Evolutionary conservation across 2,888 invertebrate genomes (phyloP).

Genomic region (Andrena minutula): DNA sequence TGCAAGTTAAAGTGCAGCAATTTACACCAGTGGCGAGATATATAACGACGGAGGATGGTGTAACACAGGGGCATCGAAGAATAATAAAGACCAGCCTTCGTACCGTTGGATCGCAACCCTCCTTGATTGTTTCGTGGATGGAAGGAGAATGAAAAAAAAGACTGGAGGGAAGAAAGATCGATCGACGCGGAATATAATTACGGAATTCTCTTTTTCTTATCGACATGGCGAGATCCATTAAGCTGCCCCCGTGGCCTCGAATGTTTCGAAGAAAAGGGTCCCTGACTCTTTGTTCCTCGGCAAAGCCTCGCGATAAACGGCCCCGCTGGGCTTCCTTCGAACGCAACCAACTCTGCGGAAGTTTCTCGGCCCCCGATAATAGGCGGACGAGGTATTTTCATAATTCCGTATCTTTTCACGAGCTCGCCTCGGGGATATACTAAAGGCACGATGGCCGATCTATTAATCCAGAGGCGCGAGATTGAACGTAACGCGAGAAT

Average conservation of each 20-base stretch:
- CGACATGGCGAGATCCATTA: slow-evolving; percentile 27
- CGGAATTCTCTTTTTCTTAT: slow-evolving; percentile 12
- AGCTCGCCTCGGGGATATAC: slow-evolving; percentile 2
- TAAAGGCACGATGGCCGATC: neutral
- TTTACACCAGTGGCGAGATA: slow-evolving; percentile 13
- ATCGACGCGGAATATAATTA: slow-evolving; percentile 37
- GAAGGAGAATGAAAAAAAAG: neutral
- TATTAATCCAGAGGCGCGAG: slow-evolving; percentile 8
- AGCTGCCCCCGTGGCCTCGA: slow-evolving; percentile 6
- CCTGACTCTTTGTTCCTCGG: slow-evolving; percentile 24
- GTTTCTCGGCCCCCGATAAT: slow-evolving; percentile 8
- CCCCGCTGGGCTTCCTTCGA: slow-evolving; percentile 2
- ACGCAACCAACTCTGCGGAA: slow-evolving; percentile 12
- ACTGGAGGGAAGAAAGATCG: neutral
- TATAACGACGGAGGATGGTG: neutral
- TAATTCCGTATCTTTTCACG: slow-evolving; percentile 12
- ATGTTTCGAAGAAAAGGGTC: slow-evolving; percentile 29
- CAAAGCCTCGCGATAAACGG: slow-evolving; percentile 17
- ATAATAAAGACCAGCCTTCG: slow-evolving; percentile 17
- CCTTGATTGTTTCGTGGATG: slow-evolving; percentile 28
- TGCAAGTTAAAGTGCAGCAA: slow-evolving; percentile 22
- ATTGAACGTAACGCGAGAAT: slow-evolving; percentile 1
- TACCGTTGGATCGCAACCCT: neutral
- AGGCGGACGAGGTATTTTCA: slow-evolving; percentile 6
- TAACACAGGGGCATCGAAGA: slow-evolving; percentile 17